Evolutionary conservation across 1,140 invertebrate species (phyloP), one percentile per base, ranked within the genome.

Genomic region (Procambarus clarkii): DNA sequence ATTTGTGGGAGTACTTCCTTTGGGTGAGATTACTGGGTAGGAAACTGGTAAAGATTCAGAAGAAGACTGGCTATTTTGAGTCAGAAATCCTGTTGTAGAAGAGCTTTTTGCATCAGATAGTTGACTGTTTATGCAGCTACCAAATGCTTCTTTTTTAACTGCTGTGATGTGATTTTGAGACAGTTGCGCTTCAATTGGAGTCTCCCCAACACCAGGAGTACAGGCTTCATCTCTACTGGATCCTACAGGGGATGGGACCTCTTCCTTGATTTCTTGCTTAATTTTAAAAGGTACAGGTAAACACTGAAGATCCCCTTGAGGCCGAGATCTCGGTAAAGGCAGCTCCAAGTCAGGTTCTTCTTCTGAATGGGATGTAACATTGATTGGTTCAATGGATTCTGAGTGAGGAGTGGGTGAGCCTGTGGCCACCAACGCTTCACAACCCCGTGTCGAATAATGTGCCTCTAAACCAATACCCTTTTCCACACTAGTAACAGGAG

Each of bases 261-360:
- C 89, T 79, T 91, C 89, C 77, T 91, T 91, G 34, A 91, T 84
- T 74, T 91, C 89, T 69, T 85, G 81, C 46, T 91, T 91, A 18
- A 91, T 91, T 74, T 85, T 85, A n/a, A 85, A 85, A 24, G 83
- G 83, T n/a, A 85, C 46, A n/a, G 83, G 83, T 85, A 85, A 71
- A 71, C 83, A 48, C 4, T 60, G 69, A 48, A 69, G 69, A 8
- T 69, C 69, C 11, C 15, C n/a, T 74, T 48, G 83, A 45, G 83
- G 69, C 34, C n/a, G 69, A 85, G 64, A 3, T 74, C 69, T 34
- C 11, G 83, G 24, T 15, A 85, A n/a, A 21, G 24, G 83, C 7
- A 48, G 69, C n/a, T 85, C 83, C 18, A 48, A n/a, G 45, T 85
- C 83, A 85, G 83, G 83, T 21, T 85, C 83, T 85, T 85, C 83